Percentiles rank a stretch among this genome's conserved stretches.
Conservation (phyloP, 1,140 invertebrate genomes). For the Panonychus citri region DNA sequence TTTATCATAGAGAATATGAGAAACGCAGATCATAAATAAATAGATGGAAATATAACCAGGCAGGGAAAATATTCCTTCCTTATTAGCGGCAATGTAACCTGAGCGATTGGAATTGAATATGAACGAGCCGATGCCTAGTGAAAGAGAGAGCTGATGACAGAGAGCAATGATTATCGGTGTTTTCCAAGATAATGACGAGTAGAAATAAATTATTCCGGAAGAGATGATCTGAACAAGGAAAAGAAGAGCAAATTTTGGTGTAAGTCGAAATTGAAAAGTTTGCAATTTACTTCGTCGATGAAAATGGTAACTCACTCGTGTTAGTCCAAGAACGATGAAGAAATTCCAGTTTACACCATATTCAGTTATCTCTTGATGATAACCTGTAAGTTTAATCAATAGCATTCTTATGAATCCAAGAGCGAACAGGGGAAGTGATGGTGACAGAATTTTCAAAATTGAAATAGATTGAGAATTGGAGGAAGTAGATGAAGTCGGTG, state of each 20-base stretch:
- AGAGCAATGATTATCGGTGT: neutral
- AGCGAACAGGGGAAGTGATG: conserved; percentile 19
- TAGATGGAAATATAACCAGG: conserved; percentile 63
- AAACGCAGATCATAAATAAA: conserved; percentile 42
- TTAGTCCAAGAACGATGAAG: conserved; percentile 64
- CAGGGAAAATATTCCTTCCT: conserved; percentile 63
- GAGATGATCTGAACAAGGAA: neutral
- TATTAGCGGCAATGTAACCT: conserved; percentile 51
- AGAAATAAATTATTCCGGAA: neutral
- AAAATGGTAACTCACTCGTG: conserved; percentile 31
- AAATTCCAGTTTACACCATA: conserved; percentile 96
- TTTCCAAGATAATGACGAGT: neutral
- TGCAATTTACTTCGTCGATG: neutral
- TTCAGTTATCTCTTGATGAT: conserved; percentile 64
- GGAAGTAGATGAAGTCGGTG: neutral
- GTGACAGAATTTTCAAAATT: conserved; percentile 7
- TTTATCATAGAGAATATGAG: conserved; percentile 26
- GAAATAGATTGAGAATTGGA: neutral
- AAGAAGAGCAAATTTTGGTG: neutral
- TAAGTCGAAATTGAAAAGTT: neutral
- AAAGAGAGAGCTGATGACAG: conserved; percentile 23
- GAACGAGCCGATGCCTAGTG: conserved; percentile 37
- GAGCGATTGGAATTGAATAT: conserved; percentile 36
- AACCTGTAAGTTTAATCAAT: conserved; percentile 31
- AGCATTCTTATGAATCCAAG: conserved; percentile 41